Evolutionary conservation across 1,140 invertebrate species (phyloP), one percentile per base, ranked within the genome.

Genomic region (Lerema accius): DNA sequence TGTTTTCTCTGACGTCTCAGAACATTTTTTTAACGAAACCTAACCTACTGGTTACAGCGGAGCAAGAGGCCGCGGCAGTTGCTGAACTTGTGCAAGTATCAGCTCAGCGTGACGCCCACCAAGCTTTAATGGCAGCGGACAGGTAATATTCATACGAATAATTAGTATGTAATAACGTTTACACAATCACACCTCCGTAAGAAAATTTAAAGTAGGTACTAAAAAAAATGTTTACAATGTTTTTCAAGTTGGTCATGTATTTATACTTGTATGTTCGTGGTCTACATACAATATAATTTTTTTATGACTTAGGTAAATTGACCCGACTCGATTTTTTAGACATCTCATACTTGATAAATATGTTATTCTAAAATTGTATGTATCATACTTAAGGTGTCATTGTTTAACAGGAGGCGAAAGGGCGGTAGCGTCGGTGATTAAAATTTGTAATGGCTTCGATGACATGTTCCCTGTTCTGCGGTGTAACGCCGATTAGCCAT

Each of bases 61-160:
- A 89, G 58, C 84, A 89, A 48, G 83, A 89, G 53, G 86, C 86
- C 14, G 83, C 83, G 48, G 76, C 84, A 3, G 86, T 89, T 0
- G 86, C 86, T 1, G 86, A 89, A 56, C 56, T 89, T 28, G 83
- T 89, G 7, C 86, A 89, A 56, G 83, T 86, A 7, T 80, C 83
- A 0, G 86, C 84, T 16, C 86, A 87, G 37, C 69, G 80, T 0
- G 80, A 82, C 6, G 86, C 86, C 4, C 86, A 89, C 69, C 70
- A 78, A 46, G 86, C 86, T 0, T 66, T 87, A 7, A 67, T 84
- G 68, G 79, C 80, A 3, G 84, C 83, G 7, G 73, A 86, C 58
- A 85, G 82, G 83, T 89, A 35, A 48, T 37, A 10, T 4, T 16
- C n/a, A n/a, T n/a, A n/a, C n/a, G n/a, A n/a, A n/a, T n/a, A n/a